phyloP scores from a whole-genome alignment of 1,140 invertebrate species.

The Drosophila littoralis region DNA sequence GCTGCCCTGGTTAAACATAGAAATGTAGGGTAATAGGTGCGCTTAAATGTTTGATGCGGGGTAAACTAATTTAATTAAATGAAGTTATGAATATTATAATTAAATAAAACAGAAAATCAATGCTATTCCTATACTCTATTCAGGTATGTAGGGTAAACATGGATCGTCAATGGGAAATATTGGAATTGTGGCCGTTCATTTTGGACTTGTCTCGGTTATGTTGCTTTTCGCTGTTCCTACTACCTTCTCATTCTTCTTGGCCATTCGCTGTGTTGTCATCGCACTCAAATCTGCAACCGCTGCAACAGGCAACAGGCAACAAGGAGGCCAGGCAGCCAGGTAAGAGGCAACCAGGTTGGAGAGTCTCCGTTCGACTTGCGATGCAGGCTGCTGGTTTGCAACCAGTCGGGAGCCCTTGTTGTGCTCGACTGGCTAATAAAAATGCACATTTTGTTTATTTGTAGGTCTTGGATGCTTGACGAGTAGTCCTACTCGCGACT shows the following conservation, averaged over 20 bases:
- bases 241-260: slow-evolving; percentile 59
- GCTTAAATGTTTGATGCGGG: not conserved
- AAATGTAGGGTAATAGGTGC: not conserved
- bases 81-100: no score
- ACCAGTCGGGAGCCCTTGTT: slow-evolving; percentile 48
- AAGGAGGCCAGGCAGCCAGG: slow-evolving; percentile 1
- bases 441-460: slow-evolving; percentile 25
- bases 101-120: no score
- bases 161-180: not conserved
- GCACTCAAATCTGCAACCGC: slow-evolving; percentile 70
- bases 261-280: slow-evolving; percentile 49
- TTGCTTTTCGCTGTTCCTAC: slow-evolving; percentile 45
- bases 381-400: slow-evolving; percentile 23
- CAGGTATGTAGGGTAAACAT: not conserved
- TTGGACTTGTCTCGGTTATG: slow-evolving; percentile 20
- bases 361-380: no score
- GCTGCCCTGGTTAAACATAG: no score
- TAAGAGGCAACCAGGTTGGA: no score
- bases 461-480: slow-evolving; percentile 6
- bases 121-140: not conserved
- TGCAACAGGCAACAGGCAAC: slow-evolving; percentile 27
- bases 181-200: not conserved
- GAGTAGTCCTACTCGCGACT: not conserved
- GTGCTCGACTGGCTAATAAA: slow-evolving; percentile 15
- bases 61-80: no score